Percentiles rank a stretch among this genome's conserved stretches.
Conservation (phyloP, 2,888 invertebrate species). For the Sturmia bella region DNA sequence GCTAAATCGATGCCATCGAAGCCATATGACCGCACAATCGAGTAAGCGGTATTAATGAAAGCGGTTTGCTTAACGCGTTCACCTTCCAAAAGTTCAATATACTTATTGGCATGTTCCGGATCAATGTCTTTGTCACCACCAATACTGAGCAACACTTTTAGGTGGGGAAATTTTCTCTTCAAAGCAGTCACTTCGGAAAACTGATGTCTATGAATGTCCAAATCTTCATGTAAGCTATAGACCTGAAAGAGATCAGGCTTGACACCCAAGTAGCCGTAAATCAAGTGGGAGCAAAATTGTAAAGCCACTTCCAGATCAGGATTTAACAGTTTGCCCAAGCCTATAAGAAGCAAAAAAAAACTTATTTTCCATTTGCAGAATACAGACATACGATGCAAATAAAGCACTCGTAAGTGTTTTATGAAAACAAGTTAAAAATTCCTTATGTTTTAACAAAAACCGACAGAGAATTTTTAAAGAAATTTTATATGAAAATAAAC, state of each 20-base stretch:
- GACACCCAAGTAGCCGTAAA: slow-evolving; percentile 91
- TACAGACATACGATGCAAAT: too few species aligned
- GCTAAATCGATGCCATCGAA: slow-evolving; percentile 94
- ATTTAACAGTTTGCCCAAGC: slow-evolving; percentile 89
- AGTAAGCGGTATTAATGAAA: slow-evolving; percentile 88
- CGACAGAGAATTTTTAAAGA: too few species aligned
- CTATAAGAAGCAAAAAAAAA: slow-evolving; percentile 81
- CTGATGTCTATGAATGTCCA: slow-evolving; percentile 87
- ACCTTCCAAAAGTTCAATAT: slow-evolving; percentile 88
- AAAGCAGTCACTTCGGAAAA: slow-evolving; percentile 88
- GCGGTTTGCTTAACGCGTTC: slow-evolving; percentile 87
- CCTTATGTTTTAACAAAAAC: too few species aligned
- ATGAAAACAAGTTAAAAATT: too few species aligned
- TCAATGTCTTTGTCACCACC: slow-evolving; percentile 89
- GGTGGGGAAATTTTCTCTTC: slow-evolving; percentile 86
- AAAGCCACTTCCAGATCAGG: slow-evolving; percentile 88
- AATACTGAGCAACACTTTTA: slow-evolving; percentile 88
- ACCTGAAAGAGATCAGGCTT: slow-evolving; percentile 87
- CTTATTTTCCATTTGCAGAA: too few species aligned
- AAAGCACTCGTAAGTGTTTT: too few species aligned
- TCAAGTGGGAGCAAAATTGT: slow-evolving; percentile 89
- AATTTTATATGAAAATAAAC: too few species aligned
- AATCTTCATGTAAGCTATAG: slow-evolving; percentile 86
- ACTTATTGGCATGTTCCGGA: slow-evolving; percentile 85
- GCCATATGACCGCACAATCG: slow-evolving; percentile 87